Evolutionary conservation across 2,113 vertebrate genomes (phyloP).

Genomic region (Tiliqua scincoides): DNA sequence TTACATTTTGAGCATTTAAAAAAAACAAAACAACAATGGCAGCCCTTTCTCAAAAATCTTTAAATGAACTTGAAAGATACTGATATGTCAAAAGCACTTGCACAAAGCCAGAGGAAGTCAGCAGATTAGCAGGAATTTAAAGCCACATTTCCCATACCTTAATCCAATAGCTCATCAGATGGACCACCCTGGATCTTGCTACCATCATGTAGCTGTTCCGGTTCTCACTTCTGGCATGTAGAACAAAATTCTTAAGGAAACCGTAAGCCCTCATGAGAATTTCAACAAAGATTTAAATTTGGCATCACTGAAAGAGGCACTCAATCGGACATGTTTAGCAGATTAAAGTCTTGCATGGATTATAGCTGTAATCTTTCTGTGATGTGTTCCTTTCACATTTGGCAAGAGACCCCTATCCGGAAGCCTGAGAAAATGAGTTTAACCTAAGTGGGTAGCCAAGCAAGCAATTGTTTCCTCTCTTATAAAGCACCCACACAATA

Average conservation of each 20-base stretch:
- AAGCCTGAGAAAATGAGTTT: background rate
- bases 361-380: background rate
- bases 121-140: background rate
- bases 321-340: background rate
- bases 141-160: background rate
- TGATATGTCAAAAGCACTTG: background rate
- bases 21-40: background rate
- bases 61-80: background rate
- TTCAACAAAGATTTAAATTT: constrained; percentile 3
- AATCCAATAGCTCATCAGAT: background rate
- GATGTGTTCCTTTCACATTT: background rate
- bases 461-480: background rate
- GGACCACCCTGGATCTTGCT: background rate
- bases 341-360: constrained; percentile 2
- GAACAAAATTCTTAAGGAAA: background rate
- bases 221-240: background rate
- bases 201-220: background rate
- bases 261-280: background rate
- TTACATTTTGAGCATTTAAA: background rate
- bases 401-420: background rate
- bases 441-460: background rate
- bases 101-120: background rate
- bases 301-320: background rate
- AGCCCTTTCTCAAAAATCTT: background rate
- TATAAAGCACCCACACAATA: background rate